Conservation (phyloP, 2,797 vertebrate genomes). For the Falco rusticolus region DNA sequence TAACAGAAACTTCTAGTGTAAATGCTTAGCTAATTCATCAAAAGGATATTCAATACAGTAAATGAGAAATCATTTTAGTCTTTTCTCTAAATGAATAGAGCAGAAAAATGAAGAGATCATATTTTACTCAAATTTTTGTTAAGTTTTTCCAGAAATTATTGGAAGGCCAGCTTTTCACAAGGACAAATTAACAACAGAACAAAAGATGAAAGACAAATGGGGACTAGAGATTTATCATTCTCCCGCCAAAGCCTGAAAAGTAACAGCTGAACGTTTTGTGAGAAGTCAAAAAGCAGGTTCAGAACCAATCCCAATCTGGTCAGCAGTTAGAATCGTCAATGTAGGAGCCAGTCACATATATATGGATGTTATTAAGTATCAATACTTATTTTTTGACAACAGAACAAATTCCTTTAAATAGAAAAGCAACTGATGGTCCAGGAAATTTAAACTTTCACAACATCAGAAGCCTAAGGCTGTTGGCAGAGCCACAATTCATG, state of each 20-base stretch:
- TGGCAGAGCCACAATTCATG: not conserved
- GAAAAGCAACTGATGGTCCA: not conserved
- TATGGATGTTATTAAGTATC: not conserved
- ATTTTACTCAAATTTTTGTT: not conserved
- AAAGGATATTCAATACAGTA: not conserved
- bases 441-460: not conserved
- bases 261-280: not conserved
- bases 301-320: not conserved
- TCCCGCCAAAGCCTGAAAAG: not conserved
- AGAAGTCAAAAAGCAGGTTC: slow-evolving; percentile 3
- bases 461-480: not conserved
- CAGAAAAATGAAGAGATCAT: not conserved
- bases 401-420: not conserved
- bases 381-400: not conserved
- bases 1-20: not conserved
- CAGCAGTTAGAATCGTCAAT: not conserved
- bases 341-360: not conserved
- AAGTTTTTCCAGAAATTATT: not conserved
- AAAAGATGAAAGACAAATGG: not conserved
- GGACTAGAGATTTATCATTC: not conserved
- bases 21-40: not conserved
- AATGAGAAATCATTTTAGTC: not conserved
- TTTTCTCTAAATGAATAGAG: not conserved
- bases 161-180: not conserved
- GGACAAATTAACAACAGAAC: not conserved